Evolutionary conservation across 2,797 vertebrate species (phyloP), one percentile per base, ranked within the genome.

Genomic region (Poeciliopsis paucimaculata): DNA sequence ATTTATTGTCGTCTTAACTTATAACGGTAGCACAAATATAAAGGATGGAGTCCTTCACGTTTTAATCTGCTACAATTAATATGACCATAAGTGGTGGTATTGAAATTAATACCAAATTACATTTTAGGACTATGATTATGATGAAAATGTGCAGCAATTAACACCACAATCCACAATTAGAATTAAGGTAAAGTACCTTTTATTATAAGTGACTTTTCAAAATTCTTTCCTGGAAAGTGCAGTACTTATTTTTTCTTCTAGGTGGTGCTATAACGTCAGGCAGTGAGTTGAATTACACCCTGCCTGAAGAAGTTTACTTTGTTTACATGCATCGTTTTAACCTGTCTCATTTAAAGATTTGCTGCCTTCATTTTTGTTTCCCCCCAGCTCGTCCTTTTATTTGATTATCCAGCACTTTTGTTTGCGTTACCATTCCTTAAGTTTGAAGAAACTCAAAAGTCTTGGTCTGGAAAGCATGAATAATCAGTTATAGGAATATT

Each of bases 191-290:
- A 36, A n/a, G 3, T n/a, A 11, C 16, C 3, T 62, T 60, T 31
- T 34, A 15, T 2, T 34, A 20, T 20, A 20, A 36, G 18, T 7
- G 36, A 51, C 49, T 51, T 51, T 1, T 51, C 49, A 23, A 9
- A 26, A n/a, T 11, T n/a, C 41, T 36, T 57, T 6, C 1, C 7
- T 23, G n/a, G 7, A 72, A 26, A 5, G 16, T 87, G 83, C 43
- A 74, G 31, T 83, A 75, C 31, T 18, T 9, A 13, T 80, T 75
- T 60, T 0, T 0, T 26, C 80, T 2, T 15, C 87, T 84, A 89
- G 92, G 64, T 85, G 91, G 84, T 18, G 82, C 76, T 76, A 43
- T 85, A 28, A 3, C 39, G 45, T 72, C 70, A 86, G 1, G 45
- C 39, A 43, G 13, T 28, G 41, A 45, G 26, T 45, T 26, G 9